Evolutionary conservation across 2,888 invertebrate genomes (phyloP), one percentile per base, ranked within the genome.

Genomic region (Drosophila formosana): DNA sequence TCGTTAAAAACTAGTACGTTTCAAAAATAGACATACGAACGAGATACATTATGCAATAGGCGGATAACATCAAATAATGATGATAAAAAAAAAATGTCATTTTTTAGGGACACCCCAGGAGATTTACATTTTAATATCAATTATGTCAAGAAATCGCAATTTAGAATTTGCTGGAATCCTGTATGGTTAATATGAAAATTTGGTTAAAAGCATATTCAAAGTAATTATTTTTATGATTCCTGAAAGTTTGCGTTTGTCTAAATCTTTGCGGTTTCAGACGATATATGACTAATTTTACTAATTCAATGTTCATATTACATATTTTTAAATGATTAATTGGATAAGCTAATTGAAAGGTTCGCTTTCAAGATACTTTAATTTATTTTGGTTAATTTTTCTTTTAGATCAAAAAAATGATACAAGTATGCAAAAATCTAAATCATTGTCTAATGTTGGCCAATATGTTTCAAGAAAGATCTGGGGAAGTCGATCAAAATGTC

Each of bases 401-500:
- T 69, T 72, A 86, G 86, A 30, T 61, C 6, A 41, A 23, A 69
- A 73, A 66, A 73, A 81, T 78, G 79, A 56, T 43, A 56, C 95
- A 92, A 87, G 69, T 41, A 97, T 97, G 97, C 97, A 97, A 95
- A 97, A 97, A 94, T 97, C 97, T 89, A 96, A 97, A 92, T 97
- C 97, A 30, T 96, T 96, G 81, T 96, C 96, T 91, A 96, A 96
- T 93, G 96, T 97, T 91, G 96, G 97, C 91, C 96, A 96, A 91
- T 95, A 96, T 92, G 96, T 97, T 84, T 95, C 96, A 90, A 96
- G 96, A 93, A 96, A 96, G 92, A 95, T 97, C 90, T 97, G 96
- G 95, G 95, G 96, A 90, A 95, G 96, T 80, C 94, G 97, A 89
- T 96, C 97, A 82, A 96, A 97, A 90, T 96, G 96, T 90, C 96